Base-by-base conservation (phyloP, 2,113 vertebrate species). In the Phyllopteryx taeniolatus region DNA sequence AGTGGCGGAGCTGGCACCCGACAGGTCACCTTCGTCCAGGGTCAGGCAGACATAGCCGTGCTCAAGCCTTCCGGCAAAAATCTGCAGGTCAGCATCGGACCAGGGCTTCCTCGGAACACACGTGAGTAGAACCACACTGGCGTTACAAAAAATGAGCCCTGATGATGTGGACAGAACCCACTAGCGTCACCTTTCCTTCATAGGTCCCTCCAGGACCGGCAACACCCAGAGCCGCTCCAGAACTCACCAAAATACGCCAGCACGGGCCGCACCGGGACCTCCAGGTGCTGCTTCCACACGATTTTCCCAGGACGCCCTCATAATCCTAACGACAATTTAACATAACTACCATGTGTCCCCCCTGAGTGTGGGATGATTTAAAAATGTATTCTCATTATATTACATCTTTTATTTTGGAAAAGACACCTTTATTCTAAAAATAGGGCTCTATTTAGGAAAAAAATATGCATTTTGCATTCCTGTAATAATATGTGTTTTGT, bases 41-140 rank as follows among this genome's bases (percentile, higher is more conserved):
- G 96, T 73, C 94, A 95, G 57, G 97, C 96, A 3, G 94, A 97
- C 27, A 43, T 86, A 72, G 93, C 94, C 19, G 44, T 94, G 13
- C 90, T 98, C 75, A 96, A 96, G 85, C 95, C 96, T 70, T 95
- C 95, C 20, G 97, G 93, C 83, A 99, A 99, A 85, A 94, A 94
- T 86, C 93, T 99, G 90, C 96, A 98, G 93, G 93, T 99, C 95
- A 98, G 94, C 95, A 91, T 99, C 0, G 97, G 98, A 42, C 94
- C 94, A 0, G 98, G 98, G 47, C 93, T 99, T 70, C 94, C 98
- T 62, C 97, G 95, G 90, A 99, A 98, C 72, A 93, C 96, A 62
- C 95, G 98, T 99, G 84, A 95, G 97, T 97, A 67, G 33, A 56
- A 22, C 11, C 11, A 2, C 12, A 19, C 5, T 20, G 7, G 14